phyloP scores from a whole-genome alignment of 2,113 vertebrate genomes.

The Tupaia chinensis region DNA sequence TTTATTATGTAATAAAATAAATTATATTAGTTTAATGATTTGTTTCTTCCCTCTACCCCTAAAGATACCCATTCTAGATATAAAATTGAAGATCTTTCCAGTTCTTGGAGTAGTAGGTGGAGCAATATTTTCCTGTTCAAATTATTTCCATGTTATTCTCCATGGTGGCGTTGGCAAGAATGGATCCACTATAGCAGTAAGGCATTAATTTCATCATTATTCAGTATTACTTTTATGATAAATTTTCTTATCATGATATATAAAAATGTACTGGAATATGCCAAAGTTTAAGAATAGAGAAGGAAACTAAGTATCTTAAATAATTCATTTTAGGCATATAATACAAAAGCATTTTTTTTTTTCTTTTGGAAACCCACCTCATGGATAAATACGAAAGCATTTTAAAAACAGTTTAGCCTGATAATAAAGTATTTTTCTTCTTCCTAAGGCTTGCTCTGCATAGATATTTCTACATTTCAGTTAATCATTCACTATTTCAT shows the following conservation, averaged over 20 bases:
- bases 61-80: conserved; percentile 92
- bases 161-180: conserved; percentile 98
- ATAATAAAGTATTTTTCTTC: conserved; percentile 6
- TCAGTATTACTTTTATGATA: conserved; percentile 24
- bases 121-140: conserved; percentile 93
- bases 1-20: conserved; percentile 33
- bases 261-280: neutral
- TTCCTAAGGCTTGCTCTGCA: neutral
- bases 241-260: neutral
- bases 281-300: neutral
- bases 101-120: conserved; percentile 93
- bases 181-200: conserved; percentile 98
- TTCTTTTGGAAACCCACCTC: no score
- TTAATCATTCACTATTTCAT: neutral
- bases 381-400: neutral
- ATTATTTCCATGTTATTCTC: conserved; percentile 97
- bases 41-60: conserved; percentile 64
- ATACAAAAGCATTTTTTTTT: conserved; percentile 50
- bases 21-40: conserved; percentile 58
- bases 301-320: conserved; percentile 29
- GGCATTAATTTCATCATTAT: conserved; percentile 70
- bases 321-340: conserved; percentile 22
- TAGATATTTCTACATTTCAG: neutral
- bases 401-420: conserved; percentile 53
- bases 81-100: conserved; percentile 92